A percentile compares a stretch with the other conserved stretches of the same genome.
These are phyloP conservation scores for Apamea anceps DNA, from an alignment of 2,888 invertebrate genomes.

Conservation along the genomic window DNA sequence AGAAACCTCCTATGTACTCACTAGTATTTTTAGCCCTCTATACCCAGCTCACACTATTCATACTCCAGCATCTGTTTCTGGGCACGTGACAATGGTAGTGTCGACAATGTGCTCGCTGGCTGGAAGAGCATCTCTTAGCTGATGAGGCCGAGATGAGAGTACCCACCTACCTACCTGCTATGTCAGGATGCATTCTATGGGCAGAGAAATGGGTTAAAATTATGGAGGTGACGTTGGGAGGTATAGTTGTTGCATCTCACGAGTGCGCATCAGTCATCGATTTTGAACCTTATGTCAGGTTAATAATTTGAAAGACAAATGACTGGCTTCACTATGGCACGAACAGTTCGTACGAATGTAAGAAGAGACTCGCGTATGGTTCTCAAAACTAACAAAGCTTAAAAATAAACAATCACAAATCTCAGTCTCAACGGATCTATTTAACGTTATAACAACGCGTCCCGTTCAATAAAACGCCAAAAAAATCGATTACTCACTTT, in stretches of 20 bases:
- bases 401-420: constrained; percentile 27
- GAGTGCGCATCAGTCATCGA: neutral
- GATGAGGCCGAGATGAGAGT: constrained; percentile 68
- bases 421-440: constrained; percentile 54
- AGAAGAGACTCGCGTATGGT: too few relatives aligned
- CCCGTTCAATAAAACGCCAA: constrained; percentile 75
- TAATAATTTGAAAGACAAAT: neutral
- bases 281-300: neutral
- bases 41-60: constrained; percentile 22
- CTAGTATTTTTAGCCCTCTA: constrained; percentile 24
- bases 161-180: constrained; percentile 35
- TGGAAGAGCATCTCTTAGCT: constrained; percentile 73
- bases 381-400: neutral
- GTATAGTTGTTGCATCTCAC: neutral
- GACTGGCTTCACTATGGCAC: neutral
- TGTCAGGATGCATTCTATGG: constrained; percentile 19
- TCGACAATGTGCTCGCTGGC: constrained; percentile 77
- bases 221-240: constrained; percentile 4
- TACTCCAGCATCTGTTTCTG: constrained; percentile 56
- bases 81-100: constrained; percentile 70
- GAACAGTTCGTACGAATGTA: too few relatives aligned
- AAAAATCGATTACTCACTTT: constrained; percentile 83
- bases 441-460: constrained; percentile 68
- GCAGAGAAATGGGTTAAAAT: constrained; percentile 53
- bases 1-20: constrained; percentile 5